Conservation (phyloP, 2,113 vertebrate genomes). For the pig (Sus scrofa) region T2T-Sscrofa CM000822.6:27430501-27431000, state of each 20-base stretch:
- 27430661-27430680: background rate
- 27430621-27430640: conserved; percentile 23
- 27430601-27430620: conserved; percentile 34
- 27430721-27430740: background rate
- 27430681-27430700: background rate
- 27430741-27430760: background rate
- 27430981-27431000: too few relatives aligned
- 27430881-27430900: too few relatives aligned
- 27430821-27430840: accelerated
- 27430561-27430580: background rate
- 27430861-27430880: too few relatives aligned
- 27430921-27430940: too few relatives aligned
- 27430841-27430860: accelerated
- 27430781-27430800: background rate
- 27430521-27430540: background rate
- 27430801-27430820: background rate
- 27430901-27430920: too few relatives aligned
- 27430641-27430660: background rate
- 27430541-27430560: background rate
- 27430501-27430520: background rate
- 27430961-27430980: too few relatives aligned
- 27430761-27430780: background rate
- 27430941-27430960: too few relatives aligned
- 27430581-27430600: background rate
- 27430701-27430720: background rate